phyloP scores from a whole-genome alignment of 2,797 vertebrate species.

The Carcharodon carcharias region DNA sequence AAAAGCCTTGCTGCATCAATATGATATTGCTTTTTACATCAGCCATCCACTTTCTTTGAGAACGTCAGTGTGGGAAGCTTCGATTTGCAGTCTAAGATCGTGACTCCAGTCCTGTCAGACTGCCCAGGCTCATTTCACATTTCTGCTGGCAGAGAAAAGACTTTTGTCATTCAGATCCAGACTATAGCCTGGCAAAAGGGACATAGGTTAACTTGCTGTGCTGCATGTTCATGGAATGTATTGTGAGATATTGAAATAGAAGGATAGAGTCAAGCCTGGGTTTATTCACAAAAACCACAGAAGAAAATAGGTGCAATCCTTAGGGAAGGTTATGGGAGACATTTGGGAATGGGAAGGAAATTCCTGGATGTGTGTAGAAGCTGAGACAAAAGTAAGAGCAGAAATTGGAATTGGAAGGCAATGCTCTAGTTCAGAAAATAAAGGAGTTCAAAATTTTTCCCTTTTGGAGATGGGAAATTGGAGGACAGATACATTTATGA shows the following conservation, averaged over 20 bases:
- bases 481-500: not conserved
- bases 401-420: not conserved
- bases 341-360: not conserved
- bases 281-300: not conserved
- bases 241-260: not conserved
- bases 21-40: not conserved
- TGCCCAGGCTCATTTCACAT: not conserved
- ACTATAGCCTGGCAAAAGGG: not conserved
- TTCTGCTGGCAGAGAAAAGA: not conserved
- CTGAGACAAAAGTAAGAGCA: not conserved
- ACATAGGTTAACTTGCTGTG: not conserved
- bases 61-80: not conserved
- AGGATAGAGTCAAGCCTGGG: not conserved
- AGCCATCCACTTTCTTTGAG: not conserved
- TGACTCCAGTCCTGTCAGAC: not conserved
- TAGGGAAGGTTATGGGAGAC: too few species aligned
- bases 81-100: not conserved
- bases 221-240: not conserved
- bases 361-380: not conserved
- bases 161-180: not conserved
- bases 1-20: not conserved
- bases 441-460: not conserved
- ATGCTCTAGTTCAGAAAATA: not conserved
- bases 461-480: not conserved
- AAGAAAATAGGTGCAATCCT: not conserved